Evolutionary conservation across 2,797 vertebrate genomes (phyloP), one percentile per base, ranked within the genome.

Genomic region (Artibeus lituratus): DNA sequence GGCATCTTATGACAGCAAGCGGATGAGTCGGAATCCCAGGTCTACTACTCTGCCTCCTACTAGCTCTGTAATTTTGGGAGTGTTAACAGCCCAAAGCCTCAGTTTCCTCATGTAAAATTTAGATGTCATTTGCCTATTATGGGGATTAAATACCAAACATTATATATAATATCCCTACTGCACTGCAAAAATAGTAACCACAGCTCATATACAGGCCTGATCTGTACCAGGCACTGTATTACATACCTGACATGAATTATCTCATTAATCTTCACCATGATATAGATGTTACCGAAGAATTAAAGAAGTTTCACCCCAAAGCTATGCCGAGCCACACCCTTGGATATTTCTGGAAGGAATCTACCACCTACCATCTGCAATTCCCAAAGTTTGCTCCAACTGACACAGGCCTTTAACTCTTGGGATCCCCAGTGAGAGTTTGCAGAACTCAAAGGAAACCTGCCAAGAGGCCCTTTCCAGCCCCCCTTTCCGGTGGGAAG

Each of bases 291-390:
- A 83, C 0, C 83, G 37, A 87, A 94, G 82, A 94, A 90, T 65
- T 77, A 18, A 81, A 67, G 95, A 95, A 82, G 42, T 87, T 95
- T 95, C 67, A 78, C 80, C 82, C 55, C 74, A 92, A 87, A 82
- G 59, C 57, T 47, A 57, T 42, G 55, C 62, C 88, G 90, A 94
- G 37, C 42, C 69, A 78, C 47, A 47, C 91, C 78, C 83, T 91
- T 83, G 37, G 35, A 59, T 91, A 82, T 82, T 93, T 94, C 87
- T 69, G 51, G 91, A 87, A 92, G 62, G 70, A 92, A 95, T 16
- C 39, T n/a, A 94, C 70, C 65, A 95, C 39, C 39, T 42, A 73
- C 92, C 12, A 83, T 81, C 80, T 49, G 67, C 59, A 89, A 65
- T 67, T 49, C 74, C 78, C 51, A 94, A 88, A 94, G 77, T 78